Percentiles rank a stretch among this genome's conserved stretches.
Conservation (phyloP, 2,888 invertebrate genomes). For the Dastarcus helophoroides region DNA sequence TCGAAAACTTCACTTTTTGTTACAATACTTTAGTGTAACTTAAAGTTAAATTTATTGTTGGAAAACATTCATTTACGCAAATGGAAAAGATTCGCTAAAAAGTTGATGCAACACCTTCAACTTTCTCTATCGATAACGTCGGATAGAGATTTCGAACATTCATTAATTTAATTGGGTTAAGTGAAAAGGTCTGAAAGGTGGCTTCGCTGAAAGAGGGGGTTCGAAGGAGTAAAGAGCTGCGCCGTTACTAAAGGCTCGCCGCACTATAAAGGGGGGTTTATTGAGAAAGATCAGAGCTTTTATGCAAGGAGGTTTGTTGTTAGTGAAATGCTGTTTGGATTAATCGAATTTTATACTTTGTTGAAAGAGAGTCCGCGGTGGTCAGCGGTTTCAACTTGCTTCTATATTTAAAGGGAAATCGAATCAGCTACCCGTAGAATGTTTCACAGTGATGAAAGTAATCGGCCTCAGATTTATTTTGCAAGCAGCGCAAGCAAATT, state of each 20-base stretch:
- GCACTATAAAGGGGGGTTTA: constrained; percentile 18
- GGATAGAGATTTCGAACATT: constrained; percentile 26
- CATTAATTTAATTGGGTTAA: constrained; percentile 32
- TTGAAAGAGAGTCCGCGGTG: constrained; percentile 21
- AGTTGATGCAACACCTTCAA: too few relatives aligned
- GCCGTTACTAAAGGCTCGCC: constrained; percentile 6
- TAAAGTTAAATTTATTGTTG: too few relatives aligned
- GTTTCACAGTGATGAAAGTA: constrained; percentile 6
- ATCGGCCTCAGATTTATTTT: too few relatives aligned
- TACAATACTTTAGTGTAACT: too few relatives aligned
- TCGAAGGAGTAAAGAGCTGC: background rate
- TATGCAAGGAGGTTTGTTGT: constrained; percentile 24
- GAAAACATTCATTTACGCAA: too few relatives aligned
- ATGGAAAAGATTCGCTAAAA: too few relatives aligned
- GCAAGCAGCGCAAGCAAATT: too few relatives aligned
- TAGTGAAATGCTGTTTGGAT: constrained; percentile 28
- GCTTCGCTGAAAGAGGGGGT: constrained; percentile 8
- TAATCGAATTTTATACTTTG: constrained; percentile 32
- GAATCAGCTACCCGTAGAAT: constrained; percentile 8
- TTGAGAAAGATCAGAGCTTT: constrained; percentile 26
- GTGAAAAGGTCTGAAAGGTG: constrained; percentile 26
- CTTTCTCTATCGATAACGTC: constrained; percentile 19
- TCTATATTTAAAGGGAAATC: constrained; percentile 15
- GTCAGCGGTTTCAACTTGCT: constrained; percentile 16
- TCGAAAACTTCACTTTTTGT: too few relatives aligned